Conservation (phyloP, 2,888 invertebrate species). For the Epirrhoe alternata region DNA sequence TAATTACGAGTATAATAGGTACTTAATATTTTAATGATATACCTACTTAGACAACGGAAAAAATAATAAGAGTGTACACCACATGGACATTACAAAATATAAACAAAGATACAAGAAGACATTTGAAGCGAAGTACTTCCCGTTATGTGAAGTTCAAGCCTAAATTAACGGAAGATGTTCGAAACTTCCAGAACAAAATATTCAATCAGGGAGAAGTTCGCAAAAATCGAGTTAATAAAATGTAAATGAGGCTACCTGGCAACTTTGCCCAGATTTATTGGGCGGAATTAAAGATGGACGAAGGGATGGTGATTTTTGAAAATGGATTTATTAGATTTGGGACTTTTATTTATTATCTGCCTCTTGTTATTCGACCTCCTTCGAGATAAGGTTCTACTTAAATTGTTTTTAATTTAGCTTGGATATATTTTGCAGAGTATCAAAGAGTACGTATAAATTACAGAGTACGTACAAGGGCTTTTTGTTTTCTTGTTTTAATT, state of each 20-base stretch:
- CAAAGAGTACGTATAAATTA: no score
- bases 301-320: constrained; percentile 20
- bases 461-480: no score
- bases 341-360: constrained; percentile 10
- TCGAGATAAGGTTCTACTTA: not conserved
- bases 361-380: constrained; percentile 1
- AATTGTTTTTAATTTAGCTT: not conserved
- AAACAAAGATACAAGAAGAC: no score
- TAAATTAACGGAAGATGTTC: constrained; percentile 10
- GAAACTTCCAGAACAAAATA: constrained; percentile 56
- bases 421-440: not conserved
- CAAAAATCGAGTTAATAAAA: constrained; percentile 68
- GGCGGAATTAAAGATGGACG: constrained; percentile 38
- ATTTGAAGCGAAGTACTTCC: no score
- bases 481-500: no score
- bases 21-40: no score
- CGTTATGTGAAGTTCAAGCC: not conserved
- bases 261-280: constrained; percentile 42
- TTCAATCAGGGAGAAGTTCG: constrained; percentile 52
- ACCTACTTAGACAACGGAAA: no score
- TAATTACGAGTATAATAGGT: no score
- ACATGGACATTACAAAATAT: no score
- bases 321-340: constrained; percentile 24
- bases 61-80: no score
- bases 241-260: constrained; percentile 64